phyloP scores from a whole-genome alignment of 2,797 vertebrate genomes.

The Anguilla pacifica region DNA sequence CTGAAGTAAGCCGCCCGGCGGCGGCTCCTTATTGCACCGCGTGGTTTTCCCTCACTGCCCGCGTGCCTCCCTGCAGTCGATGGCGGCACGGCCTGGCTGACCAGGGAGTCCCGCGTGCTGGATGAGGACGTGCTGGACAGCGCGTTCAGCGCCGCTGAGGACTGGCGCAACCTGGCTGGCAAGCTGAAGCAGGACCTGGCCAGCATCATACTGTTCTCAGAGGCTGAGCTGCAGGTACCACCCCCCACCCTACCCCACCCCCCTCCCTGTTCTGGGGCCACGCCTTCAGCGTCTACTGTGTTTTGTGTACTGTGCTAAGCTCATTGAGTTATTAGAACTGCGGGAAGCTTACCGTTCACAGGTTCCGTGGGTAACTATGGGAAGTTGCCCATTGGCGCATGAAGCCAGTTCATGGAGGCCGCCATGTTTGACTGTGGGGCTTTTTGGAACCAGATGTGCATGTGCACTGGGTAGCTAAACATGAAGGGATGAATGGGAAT shows the following conservation, averaged over 20 bases:
- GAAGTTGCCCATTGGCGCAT: neutral
- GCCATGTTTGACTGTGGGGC: too few relatives aligned
- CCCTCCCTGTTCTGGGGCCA: too few relatives aligned
- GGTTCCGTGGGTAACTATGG: too few relatives aligned
- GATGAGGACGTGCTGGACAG: constrained; percentile 69
- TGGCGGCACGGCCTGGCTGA: constrained; percentile 80
- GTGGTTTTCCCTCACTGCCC: neutral
- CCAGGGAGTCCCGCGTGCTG: constrained; percentile 60
- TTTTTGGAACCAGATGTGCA: too few relatives aligned
- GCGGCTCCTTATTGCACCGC: neutral
- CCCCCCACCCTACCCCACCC: too few relatives aligned
- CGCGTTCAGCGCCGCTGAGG: constrained; percentile 19
- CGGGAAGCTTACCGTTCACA: too few relatives aligned
- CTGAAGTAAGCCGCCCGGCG: constrained; percentile 57
- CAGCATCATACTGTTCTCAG: constrained; percentile 87
- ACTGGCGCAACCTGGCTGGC: constrained; percentile 79
- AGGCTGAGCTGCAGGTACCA: constrained; percentile 85
- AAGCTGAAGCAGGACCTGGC: constrained; percentile 84
- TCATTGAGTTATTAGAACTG: too few relatives aligned
- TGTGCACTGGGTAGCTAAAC: too few relatives aligned
- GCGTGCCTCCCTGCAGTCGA: constrained; percentile 61
- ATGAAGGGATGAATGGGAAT: too few relatives aligned
- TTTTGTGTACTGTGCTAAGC: too few relatives aligned
- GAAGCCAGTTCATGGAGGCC: neutral
- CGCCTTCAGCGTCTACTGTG: neutral